phyloP scores from a whole-genome alignment of 2,888 invertebrate species.

The Trichogramma evanescens region DNA sequence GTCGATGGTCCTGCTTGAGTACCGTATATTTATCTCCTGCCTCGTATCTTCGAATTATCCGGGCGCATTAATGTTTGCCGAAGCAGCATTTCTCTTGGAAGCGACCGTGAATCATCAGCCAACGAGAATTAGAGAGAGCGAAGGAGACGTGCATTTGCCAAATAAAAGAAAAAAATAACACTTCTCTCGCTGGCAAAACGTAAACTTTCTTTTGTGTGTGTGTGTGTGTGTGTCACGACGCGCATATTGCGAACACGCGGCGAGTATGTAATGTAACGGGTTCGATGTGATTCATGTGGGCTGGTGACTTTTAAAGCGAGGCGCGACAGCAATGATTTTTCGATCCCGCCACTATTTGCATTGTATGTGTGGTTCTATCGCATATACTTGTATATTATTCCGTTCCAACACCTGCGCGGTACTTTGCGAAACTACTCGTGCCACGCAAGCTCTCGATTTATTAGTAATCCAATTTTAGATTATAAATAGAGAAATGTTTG shows the following conservation, averaged over 20 bases:
- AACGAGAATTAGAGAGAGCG: not conserved
- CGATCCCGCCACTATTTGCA: not conserved
- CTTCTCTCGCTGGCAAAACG: too few species aligned
- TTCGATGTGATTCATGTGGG: too few species aligned
- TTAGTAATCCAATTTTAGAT: not conserved
- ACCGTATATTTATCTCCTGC: not conserved
- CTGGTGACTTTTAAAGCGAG: too few species aligned
- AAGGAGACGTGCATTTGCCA: too few species aligned
- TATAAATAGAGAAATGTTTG: not conserved
- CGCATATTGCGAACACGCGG: too few species aligned
- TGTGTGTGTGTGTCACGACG: too few species aligned
- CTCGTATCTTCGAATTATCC: slow-evolving; percentile 13
- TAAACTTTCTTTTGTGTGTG: too few species aligned
- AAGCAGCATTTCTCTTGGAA: not conserved
- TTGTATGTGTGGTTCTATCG: not conserved
- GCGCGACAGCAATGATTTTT: slow-evolving; percentile 18
- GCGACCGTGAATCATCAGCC: slow-evolving; percentile 14
- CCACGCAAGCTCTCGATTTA: not conserved
- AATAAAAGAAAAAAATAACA: too few species aligned
- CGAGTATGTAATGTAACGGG: too few species aligned
- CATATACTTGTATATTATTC: slow-evolving; percentile 10
- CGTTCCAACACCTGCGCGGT: slow-evolving; percentile 22
- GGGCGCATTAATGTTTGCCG: slow-evolving; percentile 3
- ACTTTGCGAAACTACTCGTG: not conserved
- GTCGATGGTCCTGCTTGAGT: too few species aligned